These are phyloP conservation scores for Limnephilus auricula DNA, from an alignment of 2,888 invertebrate genomes.

Conservation along the genomic window DNA sequence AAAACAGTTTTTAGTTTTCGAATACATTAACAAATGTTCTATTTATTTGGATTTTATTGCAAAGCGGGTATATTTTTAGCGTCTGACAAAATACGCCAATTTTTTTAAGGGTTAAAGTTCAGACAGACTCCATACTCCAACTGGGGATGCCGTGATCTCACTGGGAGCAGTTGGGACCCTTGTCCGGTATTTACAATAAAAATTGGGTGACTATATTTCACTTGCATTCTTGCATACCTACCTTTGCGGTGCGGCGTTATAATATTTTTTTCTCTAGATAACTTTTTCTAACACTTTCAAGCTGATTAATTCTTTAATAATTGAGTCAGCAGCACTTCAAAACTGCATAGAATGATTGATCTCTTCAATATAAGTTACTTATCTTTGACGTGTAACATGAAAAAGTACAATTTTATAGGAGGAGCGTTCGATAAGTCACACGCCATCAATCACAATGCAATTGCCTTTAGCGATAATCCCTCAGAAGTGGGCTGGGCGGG, in stretches of 20 bases:
- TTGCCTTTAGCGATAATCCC: slow-evolving; percentile 62
- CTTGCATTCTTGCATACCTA: no score
- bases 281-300: not conserved
- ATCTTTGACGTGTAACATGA: not conserved
- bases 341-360: slow-evolving; percentile 8
- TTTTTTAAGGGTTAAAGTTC: no score
- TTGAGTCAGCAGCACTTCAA: not conserved
- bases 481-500: slow-evolving; percentile 49
- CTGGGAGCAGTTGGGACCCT: no score
- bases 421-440: slow-evolving; percentile 50
- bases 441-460: slow-evolving; percentile 59
- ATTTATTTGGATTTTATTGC: no score
- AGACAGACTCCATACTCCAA: no score
- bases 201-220: no score
- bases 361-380: not conserved
- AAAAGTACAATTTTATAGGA: slow-evolving; percentile 2
- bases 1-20: no score
- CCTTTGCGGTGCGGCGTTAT: not conserved
- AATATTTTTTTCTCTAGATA: not conserved
- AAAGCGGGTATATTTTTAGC: no score
- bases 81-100: no score
- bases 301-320: not conserved
- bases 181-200: no score
- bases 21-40: no score
- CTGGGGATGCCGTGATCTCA: no score